Percentiles rank a stretch among this genome's conserved stretches.
Conservation (phyloP, 2,888 invertebrate species). For the Tinea trinotella region DNA sequence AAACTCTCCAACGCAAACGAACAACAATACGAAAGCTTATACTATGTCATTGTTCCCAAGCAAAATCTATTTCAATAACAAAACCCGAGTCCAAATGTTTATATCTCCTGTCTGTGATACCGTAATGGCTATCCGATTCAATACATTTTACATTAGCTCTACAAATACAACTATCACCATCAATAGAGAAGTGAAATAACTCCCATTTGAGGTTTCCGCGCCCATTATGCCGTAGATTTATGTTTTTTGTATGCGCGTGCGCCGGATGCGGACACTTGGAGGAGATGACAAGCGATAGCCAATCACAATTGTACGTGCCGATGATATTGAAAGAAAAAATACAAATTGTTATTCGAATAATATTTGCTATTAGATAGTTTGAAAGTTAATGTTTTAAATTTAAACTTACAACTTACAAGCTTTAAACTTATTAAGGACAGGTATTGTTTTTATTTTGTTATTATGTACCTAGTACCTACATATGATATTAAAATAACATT, state of each 20-base stretch:
- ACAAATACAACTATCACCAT: constrained; percentile 37
- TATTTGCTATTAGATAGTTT: no score
- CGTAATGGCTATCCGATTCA: constrained; percentile 5
- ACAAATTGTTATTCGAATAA: not conserved
- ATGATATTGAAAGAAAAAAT: not conserved
- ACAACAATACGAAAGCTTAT: no score
- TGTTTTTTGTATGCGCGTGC: constrained; percentile 51
- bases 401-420: no score
- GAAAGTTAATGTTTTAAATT: not conserved
- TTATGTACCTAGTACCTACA: no score
- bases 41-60: no score
- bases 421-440: no score
- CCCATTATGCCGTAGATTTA: constrained; percentile 34
- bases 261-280: constrained; percentile 21
- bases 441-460: no score
- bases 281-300: constrained; percentile 1
- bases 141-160: constrained; percentile 39
- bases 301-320: constrained; percentile 13
- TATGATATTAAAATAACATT: no score
- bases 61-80: not conserved
- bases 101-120: constrained; percentile 28
- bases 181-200: constrained; percentile 41
- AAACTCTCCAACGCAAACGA: no score
- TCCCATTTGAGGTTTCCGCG: constrained; percentile 57
- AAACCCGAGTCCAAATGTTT: constrained; percentile 33